Percentiles rank a stretch among this genome's conserved stretches.
These are phyloP conservation scores for Chelonia mydas DNA, from an alignment of 2,797 vertebrate species.

Conservation along the genomic window DNA sequence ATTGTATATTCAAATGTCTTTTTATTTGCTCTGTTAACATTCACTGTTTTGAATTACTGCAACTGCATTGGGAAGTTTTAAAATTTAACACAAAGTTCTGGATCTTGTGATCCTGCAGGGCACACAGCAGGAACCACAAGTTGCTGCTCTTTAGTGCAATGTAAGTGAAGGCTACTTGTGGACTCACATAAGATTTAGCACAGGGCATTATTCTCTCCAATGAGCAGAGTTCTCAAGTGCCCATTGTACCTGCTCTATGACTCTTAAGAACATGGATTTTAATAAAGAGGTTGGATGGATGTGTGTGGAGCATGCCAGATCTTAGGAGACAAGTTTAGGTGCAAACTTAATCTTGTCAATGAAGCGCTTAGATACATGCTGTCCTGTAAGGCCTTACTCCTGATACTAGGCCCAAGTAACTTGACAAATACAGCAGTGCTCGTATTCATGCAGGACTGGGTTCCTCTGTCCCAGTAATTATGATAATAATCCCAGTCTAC, in stretches of 20 bases:
- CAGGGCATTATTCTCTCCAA: not conserved
- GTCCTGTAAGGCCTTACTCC: not conserved
- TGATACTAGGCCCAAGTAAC: not conserved
- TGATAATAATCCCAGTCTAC: not conserved
- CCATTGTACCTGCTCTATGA: not conserved
- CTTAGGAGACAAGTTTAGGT: not conserved
- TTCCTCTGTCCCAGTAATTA: not conserved
- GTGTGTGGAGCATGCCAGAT: not conserved
- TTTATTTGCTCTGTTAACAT: conserved; percentile 20
- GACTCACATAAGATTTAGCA: not conserved
- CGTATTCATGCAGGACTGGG: not conserved
- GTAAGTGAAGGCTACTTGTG: not conserved
- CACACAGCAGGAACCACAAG: not conserved
- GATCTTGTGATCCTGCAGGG: not conserved
- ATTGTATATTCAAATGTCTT: not conserved
- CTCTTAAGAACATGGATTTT: not conserved
- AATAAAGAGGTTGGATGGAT: not conserved
- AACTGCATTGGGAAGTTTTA: not conserved
- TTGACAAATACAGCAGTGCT: not conserved
- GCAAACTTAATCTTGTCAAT: not conserved
- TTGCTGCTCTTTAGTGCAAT: accelerated
- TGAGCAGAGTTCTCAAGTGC: accelerated
- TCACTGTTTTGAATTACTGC: conserved; percentile 1
- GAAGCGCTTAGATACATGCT: not conserved
- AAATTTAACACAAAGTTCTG: not conserved